phyloP scores from a whole-genome alignment of 2,113 vertebrate species.

The Chunga burmeisteri region DNA sequence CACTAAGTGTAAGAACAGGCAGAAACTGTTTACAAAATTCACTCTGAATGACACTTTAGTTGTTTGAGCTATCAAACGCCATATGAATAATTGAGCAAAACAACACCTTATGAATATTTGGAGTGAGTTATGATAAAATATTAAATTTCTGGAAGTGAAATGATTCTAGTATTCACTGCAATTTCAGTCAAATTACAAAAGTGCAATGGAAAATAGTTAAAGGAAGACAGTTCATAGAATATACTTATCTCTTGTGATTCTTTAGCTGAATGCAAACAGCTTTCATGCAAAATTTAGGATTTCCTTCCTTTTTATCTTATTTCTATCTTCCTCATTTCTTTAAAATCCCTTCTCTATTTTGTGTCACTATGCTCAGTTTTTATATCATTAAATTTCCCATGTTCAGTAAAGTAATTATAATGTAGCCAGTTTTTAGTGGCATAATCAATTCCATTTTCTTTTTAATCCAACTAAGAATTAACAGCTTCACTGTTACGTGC shows the following conservation, averaged over 20 bases:
- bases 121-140: background rate
- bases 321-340: background rate
- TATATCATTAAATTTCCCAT: background rate
- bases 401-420: background rate
- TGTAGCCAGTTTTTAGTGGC: background rate
- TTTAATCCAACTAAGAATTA: background rate
- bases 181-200: background rate
- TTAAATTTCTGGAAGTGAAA: background rate
- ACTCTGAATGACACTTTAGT: background rate
- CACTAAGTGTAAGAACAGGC: background rate
- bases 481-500: background rate
- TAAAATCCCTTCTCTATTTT: background rate
- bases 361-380: background rate
- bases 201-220: background rate
- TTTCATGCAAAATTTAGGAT: background rate
- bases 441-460: background rate
- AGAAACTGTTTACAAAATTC: background rate
- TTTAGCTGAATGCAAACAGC: background rate
- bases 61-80: background rate
- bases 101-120: background rate
- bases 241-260: background rate
- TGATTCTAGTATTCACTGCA: background rate
- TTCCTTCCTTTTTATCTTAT: slow-evolving; percentile 35
- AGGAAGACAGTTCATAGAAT: background rate
- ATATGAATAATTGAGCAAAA: background rate